Base-by-base conservation (phyloP, 2,113 vertebrate genomes). In the Campylomormyrus numenius region DNA sequence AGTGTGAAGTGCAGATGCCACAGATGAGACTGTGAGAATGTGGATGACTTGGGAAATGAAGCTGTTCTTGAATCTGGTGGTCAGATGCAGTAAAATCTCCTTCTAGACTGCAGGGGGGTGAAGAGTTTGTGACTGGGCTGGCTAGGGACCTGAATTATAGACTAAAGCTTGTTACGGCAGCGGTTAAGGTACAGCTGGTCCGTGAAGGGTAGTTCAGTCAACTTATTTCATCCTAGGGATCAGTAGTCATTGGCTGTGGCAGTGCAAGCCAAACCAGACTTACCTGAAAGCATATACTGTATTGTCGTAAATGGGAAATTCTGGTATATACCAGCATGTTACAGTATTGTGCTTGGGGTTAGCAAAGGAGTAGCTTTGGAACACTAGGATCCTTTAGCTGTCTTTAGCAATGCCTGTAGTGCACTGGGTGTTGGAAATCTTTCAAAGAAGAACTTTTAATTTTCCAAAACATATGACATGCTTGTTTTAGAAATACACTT, bases 281-380 rank as follows among this genome's bases (percentile, higher is more conserved):
- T 15, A 87, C 50, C 31, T 87, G n/a, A 86, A 74, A 3, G 31
- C 77, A 89, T 77, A 84, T 10, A 91, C 74, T 85, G 85, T 89
- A 89, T 85, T 89, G 90, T 52, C 74, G 88, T 50, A 87, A 56
- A 85, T 92, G 93, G 90, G 21, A 85, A 84, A 86, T 90, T 90
- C 0, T 93, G 89, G 92, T 58, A 35, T 56, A 85, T 49, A 1
- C 42, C 21, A 21, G 50, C 31, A 49, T 85, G 94, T 93, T 92
- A 92, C 92, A 92, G 92, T 91, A 93, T 91, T 93, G 27, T 35
- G 92, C 92, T 93, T 92, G 92, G 91, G 91, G 90, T 86, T 74
- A n/a, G 85, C 80, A 70, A 31, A 50, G 46, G 15, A 70, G 52
- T 88, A 27, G 56, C 39, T 89, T 19, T 45, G 21, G 45, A 24